Conservation (phyloP, 2,797 vertebrate genomes). For the Passerculus sandwichensis region DNA sequence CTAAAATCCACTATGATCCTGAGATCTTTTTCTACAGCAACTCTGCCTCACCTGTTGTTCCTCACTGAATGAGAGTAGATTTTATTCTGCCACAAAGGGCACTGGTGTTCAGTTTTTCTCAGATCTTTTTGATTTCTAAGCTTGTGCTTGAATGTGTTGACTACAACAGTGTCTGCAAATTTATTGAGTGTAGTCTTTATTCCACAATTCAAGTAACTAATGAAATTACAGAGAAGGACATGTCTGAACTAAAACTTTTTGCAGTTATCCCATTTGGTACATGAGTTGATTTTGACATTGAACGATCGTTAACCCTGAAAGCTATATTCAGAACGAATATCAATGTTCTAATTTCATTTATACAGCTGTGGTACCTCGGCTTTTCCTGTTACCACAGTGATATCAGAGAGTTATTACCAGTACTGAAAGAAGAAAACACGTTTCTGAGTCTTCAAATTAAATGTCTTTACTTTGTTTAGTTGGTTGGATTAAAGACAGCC, state of each 20-base stretch:
- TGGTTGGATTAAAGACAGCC: background rate
- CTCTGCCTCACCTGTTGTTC: background rate
- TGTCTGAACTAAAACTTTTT: background rate
- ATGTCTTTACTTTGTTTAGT: background rate
- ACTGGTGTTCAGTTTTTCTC: background rate
- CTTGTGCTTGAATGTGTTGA: background rate
- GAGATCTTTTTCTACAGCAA: background rate
- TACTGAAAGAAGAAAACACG: background rate
- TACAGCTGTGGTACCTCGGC: background rate
- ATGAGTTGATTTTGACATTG: background rate
- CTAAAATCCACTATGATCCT: background rate
- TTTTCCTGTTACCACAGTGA: background rate
- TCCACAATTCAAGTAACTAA: background rate
- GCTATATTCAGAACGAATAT: background rate
- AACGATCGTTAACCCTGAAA: background rate
- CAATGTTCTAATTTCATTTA: background rate
- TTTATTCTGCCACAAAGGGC: background rate
- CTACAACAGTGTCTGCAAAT: background rate
- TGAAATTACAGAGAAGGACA: background rate
- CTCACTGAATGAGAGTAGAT: background rate
- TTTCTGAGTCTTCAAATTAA: background rate
- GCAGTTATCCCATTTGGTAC: accelerated
- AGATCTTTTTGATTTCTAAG: background rate
- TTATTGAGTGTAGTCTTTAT: background rate
- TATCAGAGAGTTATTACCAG: background rate